These are phyloP conservation scores for Cyclina sinensis DNA, from an alignment of 1,140 invertebrate species.

Conservation along the genomic window DNA sequence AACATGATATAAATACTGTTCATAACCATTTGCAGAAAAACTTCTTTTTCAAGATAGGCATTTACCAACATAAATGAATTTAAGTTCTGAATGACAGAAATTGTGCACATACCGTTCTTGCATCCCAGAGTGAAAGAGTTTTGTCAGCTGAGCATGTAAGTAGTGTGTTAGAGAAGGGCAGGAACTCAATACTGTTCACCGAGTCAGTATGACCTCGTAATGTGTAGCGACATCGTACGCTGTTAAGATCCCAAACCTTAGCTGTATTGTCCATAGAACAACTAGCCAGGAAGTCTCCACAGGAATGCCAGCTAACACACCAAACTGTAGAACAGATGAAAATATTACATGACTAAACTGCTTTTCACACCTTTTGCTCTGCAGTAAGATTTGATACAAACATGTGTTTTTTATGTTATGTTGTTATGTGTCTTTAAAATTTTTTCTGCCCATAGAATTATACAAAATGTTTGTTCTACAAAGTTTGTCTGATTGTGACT, in stretches of 20 bases:
- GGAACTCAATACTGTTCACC: conserved; percentile 86
- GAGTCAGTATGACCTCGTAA: conserved; percentile 86
- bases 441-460: not conserved
- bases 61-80: no score
- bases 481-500: no score
- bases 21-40: no score
- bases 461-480: not conserved
- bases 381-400: not conserved
- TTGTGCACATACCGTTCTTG: conserved; percentile 71
- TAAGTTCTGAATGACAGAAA: no score
- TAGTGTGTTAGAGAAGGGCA: conserved; percentile 86
- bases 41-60: no score
- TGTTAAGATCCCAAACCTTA: conserved; percentile 87
- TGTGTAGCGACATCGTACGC: conserved; percentile 85
- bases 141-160: conserved; percentile 86
- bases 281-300: conserved; percentile 87
- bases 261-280: conserved; percentile 86
- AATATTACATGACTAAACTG: not conserved
- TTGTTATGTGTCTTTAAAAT: not conserved
- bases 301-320: conserved; percentile 86
- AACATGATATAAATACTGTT: no score
- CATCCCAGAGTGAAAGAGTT: conserved; percentile 87
- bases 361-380: not conserved
- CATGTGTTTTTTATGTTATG: not conserved
- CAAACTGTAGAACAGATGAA: conserved; percentile 81